phyloP scores from a whole-genome alignment of 2,888 invertebrate genomes.

The Bombylius discolor region DNA sequence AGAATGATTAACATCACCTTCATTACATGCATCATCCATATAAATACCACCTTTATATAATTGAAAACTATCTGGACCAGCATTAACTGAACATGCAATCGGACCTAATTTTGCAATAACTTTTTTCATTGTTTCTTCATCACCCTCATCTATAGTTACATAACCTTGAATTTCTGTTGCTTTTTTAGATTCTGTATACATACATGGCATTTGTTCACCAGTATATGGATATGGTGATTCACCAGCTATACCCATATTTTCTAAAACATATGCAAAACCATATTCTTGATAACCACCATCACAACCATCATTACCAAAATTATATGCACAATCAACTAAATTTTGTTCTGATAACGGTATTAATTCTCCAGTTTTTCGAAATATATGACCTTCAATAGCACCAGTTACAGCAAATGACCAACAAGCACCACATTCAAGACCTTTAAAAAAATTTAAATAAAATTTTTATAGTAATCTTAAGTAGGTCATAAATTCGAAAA shows the following conservation, averaged over 20 bases:
- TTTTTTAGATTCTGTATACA: constrained; percentile 18
- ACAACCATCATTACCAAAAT: constrained; percentile 27
- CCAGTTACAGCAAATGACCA: constrained; percentile 34
- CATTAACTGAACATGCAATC: constrained; percentile 28
- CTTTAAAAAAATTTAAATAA: background rate
- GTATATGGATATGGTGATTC: constrained; percentile 26
- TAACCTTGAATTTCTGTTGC: constrained; percentile 25
- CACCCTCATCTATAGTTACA: constrained; percentile 23
- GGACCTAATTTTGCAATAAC: constrained; percentile 31
- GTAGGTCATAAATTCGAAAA: no score
- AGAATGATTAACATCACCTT: constrained; percentile 29
- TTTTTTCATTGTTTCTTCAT: constrained; percentile 29
- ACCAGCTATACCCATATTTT: constrained; percentile 25
- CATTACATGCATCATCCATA: constrained; percentile 30
- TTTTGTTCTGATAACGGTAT: constrained; percentile 31
- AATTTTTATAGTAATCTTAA: background rate
- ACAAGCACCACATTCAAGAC: constrained; percentile 28
- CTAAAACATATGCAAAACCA: constrained; percentile 25
- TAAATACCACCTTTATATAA: constrained; percentile 31
- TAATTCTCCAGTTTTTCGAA: constrained; percentile 27
- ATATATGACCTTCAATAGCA: constrained; percentile 32
- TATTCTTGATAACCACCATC: constrained; percentile 34
- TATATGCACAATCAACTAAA: constrained; percentile 30
- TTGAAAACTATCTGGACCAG: constrained; percentile 25
- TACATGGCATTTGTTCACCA: constrained; percentile 25